These are phyloP conservation scores for Pegoplata infirma DNA, from an alignment of 2,888 invertebrate genomes.

Conservation along the genomic window DNA sequence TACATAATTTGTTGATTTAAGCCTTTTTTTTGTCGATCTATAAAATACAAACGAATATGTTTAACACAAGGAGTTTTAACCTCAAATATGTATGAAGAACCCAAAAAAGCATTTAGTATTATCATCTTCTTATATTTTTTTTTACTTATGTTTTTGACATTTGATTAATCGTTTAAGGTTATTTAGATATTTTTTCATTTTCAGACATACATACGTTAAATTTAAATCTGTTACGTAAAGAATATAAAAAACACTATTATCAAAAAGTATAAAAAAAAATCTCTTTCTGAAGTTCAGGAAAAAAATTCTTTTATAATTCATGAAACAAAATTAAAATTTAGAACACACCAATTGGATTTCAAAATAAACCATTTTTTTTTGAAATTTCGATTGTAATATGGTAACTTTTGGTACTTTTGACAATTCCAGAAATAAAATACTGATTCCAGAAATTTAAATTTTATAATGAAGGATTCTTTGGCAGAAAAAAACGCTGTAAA, in stretches of 20 bases:
- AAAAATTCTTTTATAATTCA: no score
- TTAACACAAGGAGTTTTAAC: background rate
- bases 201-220: background rate
- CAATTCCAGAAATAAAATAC: no score
- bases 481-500: no score
- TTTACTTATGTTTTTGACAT: slow-evolving; percentile 57
- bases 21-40: slow-evolving; percentile 7
- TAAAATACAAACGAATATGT: slow-evolving; percentile 13
- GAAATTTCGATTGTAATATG: no score
- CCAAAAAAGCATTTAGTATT: slow-evolving; percentile 27
- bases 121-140: slow-evolving; percentile 20
- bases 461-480: no score
- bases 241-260: background rate
- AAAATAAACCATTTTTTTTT: no score
- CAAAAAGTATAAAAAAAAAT: background rate
- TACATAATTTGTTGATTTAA: slow-evolving; percentile 44
- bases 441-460: no score
- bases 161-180: slow-evolving; percentile 65
- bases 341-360: no score
- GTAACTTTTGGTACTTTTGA: no score
- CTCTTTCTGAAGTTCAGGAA: no score
- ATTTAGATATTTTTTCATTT: slow-evolving; percentile 9
- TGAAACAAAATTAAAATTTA: no score
- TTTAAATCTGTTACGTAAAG: slow-evolving; percentile 1
- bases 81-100: slow-evolving; percentile 8